Percentiles rank a stretch among this genome's conserved stretches.
Conservation (phyloP, 2,888 invertebrate genomes). For the Ceraclea dissimilis region DNA sequence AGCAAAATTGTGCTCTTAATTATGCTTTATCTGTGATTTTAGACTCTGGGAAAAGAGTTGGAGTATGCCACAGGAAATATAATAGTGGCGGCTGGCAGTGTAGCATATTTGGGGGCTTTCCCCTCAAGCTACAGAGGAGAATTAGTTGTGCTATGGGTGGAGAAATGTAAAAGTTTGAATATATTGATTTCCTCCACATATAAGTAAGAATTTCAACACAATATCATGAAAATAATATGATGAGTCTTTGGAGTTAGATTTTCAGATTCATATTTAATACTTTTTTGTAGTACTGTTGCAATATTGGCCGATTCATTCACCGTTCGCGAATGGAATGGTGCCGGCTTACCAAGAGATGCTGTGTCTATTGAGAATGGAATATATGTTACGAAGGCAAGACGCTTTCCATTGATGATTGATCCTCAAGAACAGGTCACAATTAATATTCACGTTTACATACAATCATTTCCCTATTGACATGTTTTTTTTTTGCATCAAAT, state of each 20-base stretch:
- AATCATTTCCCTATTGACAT: neutral
- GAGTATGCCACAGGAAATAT: slow-evolving; percentile 78
- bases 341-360: slow-evolving; percentile 78
- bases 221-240: neutral
- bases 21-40: slow-evolving; percentile 17
- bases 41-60: slow-evolving; percentile 59
- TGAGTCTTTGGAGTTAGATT: too few species aligned
- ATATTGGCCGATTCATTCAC: slow-evolving; percentile 79
- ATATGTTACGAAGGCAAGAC: slow-evolving; percentile 71
- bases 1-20: neutral
- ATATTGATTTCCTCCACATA: slow-evolving; percentile 68
- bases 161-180: slow-evolving; percentile 52
- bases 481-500: neutral
- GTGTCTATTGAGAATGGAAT: slow-evolving; percentile 91
- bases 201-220: slow-evolving; percentile 38
- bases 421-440: slow-evolving; percentile 94
- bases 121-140: slow-evolving; percentile 64
- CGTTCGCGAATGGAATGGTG: slow-evolving; percentile 83
- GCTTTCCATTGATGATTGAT: slow-evolving; percentile 91
- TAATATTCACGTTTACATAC: neutral
- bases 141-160: slow-evolving; percentile 61
- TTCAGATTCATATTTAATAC: neutral
- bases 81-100: slow-evolving; percentile 75
- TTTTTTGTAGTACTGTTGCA: slow-evolving; percentile 52
- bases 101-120: slow-evolving; percentile 90